Base-by-base conservation (phyloP, 2,888 invertebrate species). In the Hypomecis atomaria region DNA sequence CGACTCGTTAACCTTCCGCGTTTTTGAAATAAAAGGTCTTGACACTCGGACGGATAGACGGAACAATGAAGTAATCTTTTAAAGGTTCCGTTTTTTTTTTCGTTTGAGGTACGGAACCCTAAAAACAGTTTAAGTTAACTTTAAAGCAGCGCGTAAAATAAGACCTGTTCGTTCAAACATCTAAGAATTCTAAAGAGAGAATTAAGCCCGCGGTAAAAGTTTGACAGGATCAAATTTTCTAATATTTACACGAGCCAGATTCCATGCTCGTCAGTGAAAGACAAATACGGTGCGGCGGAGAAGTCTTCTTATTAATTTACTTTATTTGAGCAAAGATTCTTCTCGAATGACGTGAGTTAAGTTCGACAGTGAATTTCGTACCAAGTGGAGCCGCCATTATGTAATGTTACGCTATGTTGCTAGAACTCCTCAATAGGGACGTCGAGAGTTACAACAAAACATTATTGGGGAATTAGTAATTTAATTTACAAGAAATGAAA, bases 301-400 rank as follows among this genome's bases (percentile, higher is more conserved):
- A 50, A 67, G 56, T 13, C 50, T 42, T 37, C 42, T 64, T 65
- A 62, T 67, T 64, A 59, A 65, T 65, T 62, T 62, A 68, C 62
- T 67, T 66, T 59, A 62, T 64, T 66, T 60, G 59, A 56, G 42
- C 60, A 56, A 61, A 48, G 44, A 42, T 52, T 55, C 62, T 62
- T 62, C 56, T 61, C 50, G 55, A 43, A 9, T 64, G 54, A 53
- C 52, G 43, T 38, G 55, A 66, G 42, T 64, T 38, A 63, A 64
- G 65, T 62, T 60, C 50, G 64, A 64, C 52, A 50, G 49, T 65
- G 60, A 63, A 50, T 66, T 67, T 60, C 48, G 52, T 62, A 54
- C 64, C 58, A 66, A 68, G 68, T 62, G 54, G 33, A 66, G 66
- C 59, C 42, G 42, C 47, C 55, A 55, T 55, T n/a, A 45, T 23